Conservation (phyloP, 1,140 invertebrate genomes). For the Lucilia sericata region DNA sequence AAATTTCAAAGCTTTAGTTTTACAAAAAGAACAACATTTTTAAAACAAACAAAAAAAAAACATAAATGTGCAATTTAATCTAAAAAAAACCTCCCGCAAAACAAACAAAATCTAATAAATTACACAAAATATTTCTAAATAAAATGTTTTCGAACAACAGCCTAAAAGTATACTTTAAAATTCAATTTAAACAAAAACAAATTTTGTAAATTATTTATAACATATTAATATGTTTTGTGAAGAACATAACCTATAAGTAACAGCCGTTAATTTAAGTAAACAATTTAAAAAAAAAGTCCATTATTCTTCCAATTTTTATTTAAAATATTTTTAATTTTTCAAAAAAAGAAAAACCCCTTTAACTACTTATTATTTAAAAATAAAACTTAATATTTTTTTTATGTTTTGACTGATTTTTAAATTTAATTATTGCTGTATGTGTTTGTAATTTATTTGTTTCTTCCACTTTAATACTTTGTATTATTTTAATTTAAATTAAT, state of each 20-base stretch:
- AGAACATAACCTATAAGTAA: neutral
- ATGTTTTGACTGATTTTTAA: conserved; percentile 22
- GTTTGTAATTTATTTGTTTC: conserved; percentile 40
- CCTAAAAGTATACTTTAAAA: conserved; percentile 43
- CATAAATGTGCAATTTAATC: conserved; percentile 36
- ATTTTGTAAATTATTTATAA: neutral
- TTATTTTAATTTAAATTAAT: conserved; percentile 26
- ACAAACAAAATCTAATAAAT: neutral
- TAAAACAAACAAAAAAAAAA: neutral
- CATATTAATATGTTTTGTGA: neutral
- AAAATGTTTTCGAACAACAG: conserved; percentile 27
- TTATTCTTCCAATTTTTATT: conserved; percentile 15
- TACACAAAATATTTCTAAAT: neutral
- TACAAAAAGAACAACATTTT: too few species aligned
- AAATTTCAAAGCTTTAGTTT: too few species aligned
- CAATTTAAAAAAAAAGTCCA: conserved; percentile 14
- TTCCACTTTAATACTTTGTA: conserved; percentile 41
- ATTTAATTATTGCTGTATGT: neutral
- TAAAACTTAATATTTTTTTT: conserved; percentile 23
- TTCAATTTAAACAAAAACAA: conserved; percentile 23
- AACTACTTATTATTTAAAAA: conserved; percentile 39
- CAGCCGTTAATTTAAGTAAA: neutral
- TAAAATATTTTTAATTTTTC: neutral
- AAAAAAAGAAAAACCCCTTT: neutral
- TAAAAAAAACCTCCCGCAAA: neutral